phyloP scores from a whole-genome alignment of 1,140 invertebrate genomes.

The Cotesia typhae region DNA sequence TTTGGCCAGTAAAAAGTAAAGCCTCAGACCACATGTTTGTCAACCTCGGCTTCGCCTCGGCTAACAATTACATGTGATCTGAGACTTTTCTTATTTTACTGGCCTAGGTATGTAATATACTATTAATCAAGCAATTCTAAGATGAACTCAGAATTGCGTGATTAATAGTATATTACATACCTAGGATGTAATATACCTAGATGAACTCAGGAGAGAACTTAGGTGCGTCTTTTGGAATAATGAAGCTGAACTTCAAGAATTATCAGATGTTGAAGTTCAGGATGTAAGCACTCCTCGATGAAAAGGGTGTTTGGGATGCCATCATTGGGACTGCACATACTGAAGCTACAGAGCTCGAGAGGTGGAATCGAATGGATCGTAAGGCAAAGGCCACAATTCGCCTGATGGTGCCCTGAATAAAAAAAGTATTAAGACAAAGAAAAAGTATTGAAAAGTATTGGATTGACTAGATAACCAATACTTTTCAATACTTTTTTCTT shows the following conservation, averaged over 20 bases:
- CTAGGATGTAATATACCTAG: neutral
- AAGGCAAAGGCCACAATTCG: conserved; percentile 12
- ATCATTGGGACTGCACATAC: neutral
- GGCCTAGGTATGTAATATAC: neutral
- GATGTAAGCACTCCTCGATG: neutral
- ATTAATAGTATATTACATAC: neutral
- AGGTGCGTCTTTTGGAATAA: conserved; percentile 16
- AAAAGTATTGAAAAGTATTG: no score
- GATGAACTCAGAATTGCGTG: neutral
- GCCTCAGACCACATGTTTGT: no score
- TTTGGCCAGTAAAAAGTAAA: no score
- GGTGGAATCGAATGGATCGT: conserved; percentile 13
- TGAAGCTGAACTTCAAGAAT: conserved; percentile 27
- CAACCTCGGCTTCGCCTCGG: no score
- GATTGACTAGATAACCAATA: no score
- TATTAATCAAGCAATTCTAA: neutral
- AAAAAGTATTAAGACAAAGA: no score
- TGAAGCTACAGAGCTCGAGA: neutral
- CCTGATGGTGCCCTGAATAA: neutral
- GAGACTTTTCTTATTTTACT: no score
- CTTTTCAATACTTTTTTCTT: no score
- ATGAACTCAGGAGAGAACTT: conserved; percentile 1
- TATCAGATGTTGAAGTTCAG: conserved; percentile 25
- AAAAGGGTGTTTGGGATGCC: conserved; percentile 7
- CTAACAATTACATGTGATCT: no score